These are phyloP conservation scores for Tenthredo scrophulariae DNA, from an alignment of 2,888 invertebrate genomes.

Conservation along the genomic window DNA sequence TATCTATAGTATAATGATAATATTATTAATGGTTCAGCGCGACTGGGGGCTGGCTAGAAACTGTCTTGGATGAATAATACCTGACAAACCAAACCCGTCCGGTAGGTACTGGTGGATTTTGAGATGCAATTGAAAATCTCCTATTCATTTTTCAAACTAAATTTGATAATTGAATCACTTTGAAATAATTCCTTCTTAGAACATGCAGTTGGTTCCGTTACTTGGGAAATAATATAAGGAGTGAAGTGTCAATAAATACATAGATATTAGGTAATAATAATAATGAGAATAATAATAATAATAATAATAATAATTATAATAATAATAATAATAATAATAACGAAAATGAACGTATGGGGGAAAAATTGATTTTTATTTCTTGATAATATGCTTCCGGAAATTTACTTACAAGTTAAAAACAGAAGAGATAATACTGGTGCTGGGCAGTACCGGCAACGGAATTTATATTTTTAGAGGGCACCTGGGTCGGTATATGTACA, in stretches of 20 bases:
- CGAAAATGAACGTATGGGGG: not conserved
- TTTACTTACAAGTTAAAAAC: conserved; percentile 44
- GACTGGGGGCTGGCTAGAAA: not conserved
- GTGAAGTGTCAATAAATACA: not conserved
- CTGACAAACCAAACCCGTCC: not conserved
- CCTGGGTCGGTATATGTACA: conserved; percentile 67
- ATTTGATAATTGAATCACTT: not conserved
- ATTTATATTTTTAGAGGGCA: conserved; percentile 77
- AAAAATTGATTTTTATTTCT: not conserved
- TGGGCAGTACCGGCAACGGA: conserved; percentile 71
- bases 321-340: not conserved
- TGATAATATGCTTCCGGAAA: not conserved
- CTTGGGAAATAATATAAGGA: not conserved
- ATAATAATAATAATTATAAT: not conserved
- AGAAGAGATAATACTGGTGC: conserved; percentile 59
- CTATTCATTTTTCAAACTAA: not conserved
- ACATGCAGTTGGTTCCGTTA: not conserved
- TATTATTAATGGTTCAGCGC: not conserved
- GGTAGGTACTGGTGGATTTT: not conserved
- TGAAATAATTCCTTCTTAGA: not conserved
- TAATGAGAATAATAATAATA: too few relatives aligned
- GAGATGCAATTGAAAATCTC: not conserved
- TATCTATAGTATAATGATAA: conserved; percentile 41
- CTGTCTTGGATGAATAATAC: not conserved
- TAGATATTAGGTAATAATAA: not conserved